phyloP scores from a whole-genome alignment of 2,888 invertebrate species.

The Hesperia comma region DNA sequence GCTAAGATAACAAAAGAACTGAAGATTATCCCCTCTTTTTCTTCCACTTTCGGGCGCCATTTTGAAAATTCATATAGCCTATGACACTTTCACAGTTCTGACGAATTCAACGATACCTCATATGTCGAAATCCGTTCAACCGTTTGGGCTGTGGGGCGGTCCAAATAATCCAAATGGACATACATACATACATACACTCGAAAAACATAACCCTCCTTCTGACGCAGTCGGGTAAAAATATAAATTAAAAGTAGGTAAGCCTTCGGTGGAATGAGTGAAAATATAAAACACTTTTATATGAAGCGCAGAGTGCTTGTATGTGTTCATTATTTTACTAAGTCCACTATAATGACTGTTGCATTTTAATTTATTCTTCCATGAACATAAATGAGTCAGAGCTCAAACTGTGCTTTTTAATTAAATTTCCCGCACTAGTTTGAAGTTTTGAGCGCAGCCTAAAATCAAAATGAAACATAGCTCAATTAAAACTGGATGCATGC shows the following conservation, averaged over 20 bases:
- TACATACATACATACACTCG: too few species aligned
- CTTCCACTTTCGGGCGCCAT: too few species aligned
- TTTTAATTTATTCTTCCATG: slow-evolving; percentile 16
- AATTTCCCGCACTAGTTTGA: slow-evolving; percentile 27
- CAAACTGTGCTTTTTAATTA: slow-evolving; percentile 19
- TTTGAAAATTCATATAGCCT: too few species aligned
- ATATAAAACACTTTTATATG: neutral
- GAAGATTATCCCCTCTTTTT: too few species aligned
- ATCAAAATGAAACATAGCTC: slow-evolving; percentile 25
- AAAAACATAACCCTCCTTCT: too few species aligned
- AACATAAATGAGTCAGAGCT: slow-evolving; percentile 1
- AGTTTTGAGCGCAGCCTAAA: slow-evolving; percentile 21
- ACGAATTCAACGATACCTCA: too few species aligned
- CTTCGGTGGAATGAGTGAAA: neutral
- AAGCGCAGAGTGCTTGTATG: neutral
- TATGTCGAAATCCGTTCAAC: too few species aligned
- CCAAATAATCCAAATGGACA: too few species aligned
- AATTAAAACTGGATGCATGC: slow-evolving; percentile 32
- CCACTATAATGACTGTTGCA: slow-evolving; percentile 4
- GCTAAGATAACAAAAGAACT: too few species aligned
- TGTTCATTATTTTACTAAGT: neutral
- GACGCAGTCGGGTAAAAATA: too few species aligned
- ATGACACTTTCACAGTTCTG: too few species aligned
- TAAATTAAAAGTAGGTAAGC: neutral
- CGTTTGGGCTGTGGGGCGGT: too few species aligned